Percentiles rank a stretch among this genome's conserved stretches.
These are phyloP conservation scores for Ophion ventricosus DNA, from an alignment of 2,888 invertebrate species.

Conservation along the genomic window DNA sequence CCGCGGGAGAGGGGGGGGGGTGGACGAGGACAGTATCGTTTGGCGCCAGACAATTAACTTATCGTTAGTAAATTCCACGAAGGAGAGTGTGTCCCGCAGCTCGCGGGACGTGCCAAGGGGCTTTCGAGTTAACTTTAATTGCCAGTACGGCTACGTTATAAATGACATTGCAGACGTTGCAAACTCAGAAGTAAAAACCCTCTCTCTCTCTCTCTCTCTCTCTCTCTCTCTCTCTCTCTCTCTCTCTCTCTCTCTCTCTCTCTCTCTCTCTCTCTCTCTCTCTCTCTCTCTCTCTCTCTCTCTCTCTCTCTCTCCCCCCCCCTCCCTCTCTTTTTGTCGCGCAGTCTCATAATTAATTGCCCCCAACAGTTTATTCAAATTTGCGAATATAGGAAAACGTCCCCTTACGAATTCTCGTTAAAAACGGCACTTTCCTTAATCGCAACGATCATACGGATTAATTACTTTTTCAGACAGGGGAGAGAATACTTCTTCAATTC, in stretches of 20 bases:
- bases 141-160: conserved; percentile 76
- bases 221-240: too few relatives aligned
- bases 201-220: conserved; percentile 39
- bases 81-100: conserved; percentile 67
- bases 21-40: conserved; percentile 62
- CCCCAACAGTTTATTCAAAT: conserved; percentile 40
- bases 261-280: conserved; percentile 39
- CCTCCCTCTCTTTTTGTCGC: conserved; percentile 10
- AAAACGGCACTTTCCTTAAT: not conserved
- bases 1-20: too few relatives aligned
- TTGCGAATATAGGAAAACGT: conserved; percentile 2
- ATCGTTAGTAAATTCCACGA: conserved; percentile 76
- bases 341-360: conserved; percentile 45
- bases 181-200: conserved; percentile 63
- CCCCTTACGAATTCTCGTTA: not conserved
- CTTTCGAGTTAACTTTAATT: conserved; percentile 78
- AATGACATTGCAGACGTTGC: conserved; percentile 75
- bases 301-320: conserved; percentile 36
- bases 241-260: conserved; percentile 33
- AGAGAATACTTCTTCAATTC: too few relatives aligned
- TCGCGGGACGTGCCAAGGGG: conserved; percentile 60
- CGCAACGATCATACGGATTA: not conserved
- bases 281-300: conserved; percentile 37
- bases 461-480: not conserved
- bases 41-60: conserved; percentile 80